A percentile compares a stretch with the other conserved stretches of the same genome.
phyloP scores from a whole-genome alignment of 2,888 invertebrate species.

The Mellilla xanthometata region DNA sequence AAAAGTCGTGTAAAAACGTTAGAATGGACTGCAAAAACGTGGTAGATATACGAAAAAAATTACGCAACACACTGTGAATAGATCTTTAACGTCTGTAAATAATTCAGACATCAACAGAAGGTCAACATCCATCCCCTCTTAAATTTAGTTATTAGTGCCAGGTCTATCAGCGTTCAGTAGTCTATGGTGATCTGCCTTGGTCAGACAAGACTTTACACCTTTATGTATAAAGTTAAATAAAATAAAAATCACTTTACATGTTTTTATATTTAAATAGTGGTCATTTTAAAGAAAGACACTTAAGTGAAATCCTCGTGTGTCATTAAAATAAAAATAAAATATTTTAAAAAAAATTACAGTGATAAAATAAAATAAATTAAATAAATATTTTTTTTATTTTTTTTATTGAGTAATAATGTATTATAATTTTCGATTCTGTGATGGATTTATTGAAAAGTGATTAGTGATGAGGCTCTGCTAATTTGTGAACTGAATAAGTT shows the following conservation, averaged over 20 bases:
- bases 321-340: background rate
- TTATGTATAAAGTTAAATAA: slow-evolving; percentile 6
- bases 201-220: slow-evolving; percentile 24
- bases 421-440: background rate
- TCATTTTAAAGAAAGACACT: background rate
- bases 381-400: background rate
- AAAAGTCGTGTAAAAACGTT: no score
- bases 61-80: no score
- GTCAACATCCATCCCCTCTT: slow-evolving; percentile 28
- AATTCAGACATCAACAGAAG: slow-evolving; percentile 4
- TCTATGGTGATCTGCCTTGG: slow-evolving; percentile 38
- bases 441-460: slow-evolving; percentile 2
- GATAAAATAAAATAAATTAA: background rate
- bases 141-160: slow-evolving; percentile 21
- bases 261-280: background rate
- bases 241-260: background rate
- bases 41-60: no score
- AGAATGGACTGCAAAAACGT: no score
- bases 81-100: no score
- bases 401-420: background rate
- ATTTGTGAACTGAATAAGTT: slow-evolving; percentile 10
- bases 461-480: slow-evolving; percentile 7
- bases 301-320: background rate
- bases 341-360: background rate
- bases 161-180: slow-evolving; percentile 36